These are phyloP conservation scores for Acleris holmiana DNA, from an alignment of 2,888 invertebrate species.

Conservation along the genomic window DNA sequence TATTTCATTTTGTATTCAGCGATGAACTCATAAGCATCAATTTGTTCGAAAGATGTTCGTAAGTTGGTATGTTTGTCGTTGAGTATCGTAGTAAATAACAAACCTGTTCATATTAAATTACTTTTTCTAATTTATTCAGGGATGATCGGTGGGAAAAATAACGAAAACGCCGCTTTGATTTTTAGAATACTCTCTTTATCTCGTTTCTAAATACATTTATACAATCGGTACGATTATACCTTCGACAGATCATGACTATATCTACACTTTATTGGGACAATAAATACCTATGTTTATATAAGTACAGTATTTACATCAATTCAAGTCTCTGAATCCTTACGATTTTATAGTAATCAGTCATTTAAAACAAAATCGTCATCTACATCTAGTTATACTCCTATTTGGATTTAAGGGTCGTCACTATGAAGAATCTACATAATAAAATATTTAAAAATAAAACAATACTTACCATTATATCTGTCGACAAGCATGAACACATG, in stretches of 20 bases:
- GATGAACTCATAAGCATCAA: too few species aligned
- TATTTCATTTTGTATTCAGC: too few species aligned
- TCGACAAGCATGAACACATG: slow-evolving; percentile 74
- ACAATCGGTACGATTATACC: slow-evolving; percentile 55
- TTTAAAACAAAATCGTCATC: slow-evolving; percentile 53
- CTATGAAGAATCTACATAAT: slow-evolving; percentile 46
- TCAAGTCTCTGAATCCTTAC: slow-evolving; percentile 48
- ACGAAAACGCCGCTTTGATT: slow-evolving; percentile 34
- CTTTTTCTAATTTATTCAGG: not conserved
- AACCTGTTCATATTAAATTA: not conserved
- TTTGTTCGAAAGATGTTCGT: too few species aligned
- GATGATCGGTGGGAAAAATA: not conserved
- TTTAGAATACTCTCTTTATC: slow-evolving; percentile 47
- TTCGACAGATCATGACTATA: slow-evolving; percentile 47
- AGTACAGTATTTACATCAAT: slow-evolving; percentile 61
- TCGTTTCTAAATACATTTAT: slow-evolving; percentile 64
- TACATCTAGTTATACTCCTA: slow-evolving; percentile 28
- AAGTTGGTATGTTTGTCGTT: too few species aligned
- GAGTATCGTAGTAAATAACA: too few species aligned
- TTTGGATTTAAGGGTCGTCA: slow-evolving; percentile 18
- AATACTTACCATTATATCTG: slow-evolving; percentile 51
- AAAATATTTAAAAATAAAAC: slow-evolving; percentile 43
- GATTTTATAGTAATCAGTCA: slow-evolving; percentile 70
- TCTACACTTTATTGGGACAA: slow-evolving; percentile 54
- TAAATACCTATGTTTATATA: slow-evolving; percentile 51